Base-by-base conservation (phyloP, 2,113 vertebrate species). In the Procavia capensis region DNA sequence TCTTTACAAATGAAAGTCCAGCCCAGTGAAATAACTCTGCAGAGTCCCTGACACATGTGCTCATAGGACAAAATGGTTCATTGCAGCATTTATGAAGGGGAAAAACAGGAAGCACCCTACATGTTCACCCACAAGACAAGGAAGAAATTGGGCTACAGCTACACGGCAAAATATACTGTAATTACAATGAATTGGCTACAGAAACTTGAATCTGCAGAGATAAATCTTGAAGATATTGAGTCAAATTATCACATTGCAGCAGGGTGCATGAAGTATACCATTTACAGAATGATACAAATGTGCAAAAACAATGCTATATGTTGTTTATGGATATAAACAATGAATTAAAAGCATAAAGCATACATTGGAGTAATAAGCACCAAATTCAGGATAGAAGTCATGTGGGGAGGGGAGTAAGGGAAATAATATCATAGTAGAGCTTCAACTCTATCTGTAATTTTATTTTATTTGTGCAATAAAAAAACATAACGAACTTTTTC, bases 51-150 rank as follows among this genome's bases (percentile, higher is more conserved):
- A n/a, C 54, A 54, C 41, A 43, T 25, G 36, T 45, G 66, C 47
- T 74, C 70, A 68, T 9, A 27, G 50, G 3, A 34, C 63, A 43
- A 64, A 75, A 70, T 54, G 0, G 16, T 72, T 84, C 64, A 61
- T 0, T 63, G 31, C 45, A 59, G 6, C 34, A 64, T 72, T 20
- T n/a, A 13, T 6, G 22, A 2, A 43, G 54, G 27, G 45, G 63
- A 24, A 68, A 74, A 84, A 50, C 16, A 36, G 9, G 61, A 82
- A 84, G 83, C 34, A 82, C 31, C 10, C 43, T 88, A 57, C 70
- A 82, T 61, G 24, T 87, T 91, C n/a, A 94, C 31, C 88, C 75
- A 78, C 3, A 83, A 80, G 78, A 90, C 61, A 74, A 59, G 50
- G 59, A 88, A 34, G 61, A 89, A 85, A 76, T 7, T 82, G 74